Percentiles rank a stretch among this genome's conserved stretches.
phyloP scores from a whole-genome alignment of 2,888 invertebrate species.

The Coleophora deauratella region DNA sequence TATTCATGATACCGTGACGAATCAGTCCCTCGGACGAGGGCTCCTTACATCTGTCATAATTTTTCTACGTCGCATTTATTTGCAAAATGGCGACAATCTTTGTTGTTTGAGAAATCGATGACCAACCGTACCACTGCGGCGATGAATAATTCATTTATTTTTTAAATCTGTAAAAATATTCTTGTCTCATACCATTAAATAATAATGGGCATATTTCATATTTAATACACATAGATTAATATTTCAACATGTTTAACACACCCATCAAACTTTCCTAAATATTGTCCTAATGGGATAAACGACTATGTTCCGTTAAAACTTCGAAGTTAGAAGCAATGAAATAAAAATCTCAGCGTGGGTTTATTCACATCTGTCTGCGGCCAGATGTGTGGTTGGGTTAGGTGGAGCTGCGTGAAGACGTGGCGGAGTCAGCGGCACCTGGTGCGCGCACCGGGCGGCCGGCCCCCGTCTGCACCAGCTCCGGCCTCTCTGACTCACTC shows the following conservation, averaged over 20 bases:
- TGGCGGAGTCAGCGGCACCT: slow-evolving; percentile 44
- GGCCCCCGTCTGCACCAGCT: slow-evolving; percentile 20
- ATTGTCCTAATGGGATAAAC: slow-evolving; percentile 36
- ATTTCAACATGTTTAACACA: slow-evolving; percentile 32
- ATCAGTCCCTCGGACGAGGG: slow-evolving; percentile 39
- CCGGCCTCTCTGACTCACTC: slow-evolving; percentile 22
- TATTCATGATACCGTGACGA: slow-evolving; percentile 61
- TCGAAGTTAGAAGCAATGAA: slow-evolving; percentile 38
- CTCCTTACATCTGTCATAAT: slow-evolving; percentile 67
- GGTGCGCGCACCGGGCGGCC: slow-evolving; percentile 37
- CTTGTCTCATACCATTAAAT: slow-evolving; percentile 32
- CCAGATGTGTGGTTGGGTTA: slow-evolving; percentile 40
- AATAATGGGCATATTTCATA: slow-evolving; percentile 15
- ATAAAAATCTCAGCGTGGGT: slow-evolving; percentile 51
- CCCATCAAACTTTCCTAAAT: slow-evolving; percentile 49
- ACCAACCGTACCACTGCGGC: slow-evolving; percentile 22
- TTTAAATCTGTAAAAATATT: slow-evolving; percentile 40
- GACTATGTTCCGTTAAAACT: slow-evolving; percentile 34
- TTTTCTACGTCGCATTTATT: slow-evolving; percentile 71
- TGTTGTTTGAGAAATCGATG: slow-evolving; percentile 40
- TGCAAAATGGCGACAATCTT: slow-evolving; percentile 61
- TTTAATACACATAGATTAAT: no score
- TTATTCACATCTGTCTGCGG: slow-evolving; percentile 38
- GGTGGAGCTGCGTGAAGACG: slow-evolving; percentile 27
- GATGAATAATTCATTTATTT: slow-evolving; percentile 51